Percentiles rank a stretch among this genome's conserved stretches.
Conservation (phyloP, 2,888 invertebrate genomes). For the Elmis aenea region DNA sequence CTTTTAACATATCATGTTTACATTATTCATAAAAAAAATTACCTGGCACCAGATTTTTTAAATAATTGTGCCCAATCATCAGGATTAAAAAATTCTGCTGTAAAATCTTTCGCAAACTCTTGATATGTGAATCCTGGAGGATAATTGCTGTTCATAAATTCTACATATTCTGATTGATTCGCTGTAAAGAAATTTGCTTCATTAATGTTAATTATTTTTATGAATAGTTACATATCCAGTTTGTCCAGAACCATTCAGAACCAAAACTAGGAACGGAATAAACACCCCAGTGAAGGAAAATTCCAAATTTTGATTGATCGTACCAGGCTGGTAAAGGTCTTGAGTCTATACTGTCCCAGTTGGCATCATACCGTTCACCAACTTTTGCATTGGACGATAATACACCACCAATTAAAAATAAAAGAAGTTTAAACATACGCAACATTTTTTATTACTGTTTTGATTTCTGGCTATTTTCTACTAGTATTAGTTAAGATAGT, state of each 20-base stretch:
- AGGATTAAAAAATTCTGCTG: slow-evolving; percentile 84
- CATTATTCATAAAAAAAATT: slow-evolving; percentile 53
- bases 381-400: too few species aligned
- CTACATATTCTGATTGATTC: slow-evolving; percentile 44
- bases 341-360: slow-evolving; percentile 79
- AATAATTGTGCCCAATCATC: slow-evolving; percentile 80
- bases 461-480: too few species aligned
- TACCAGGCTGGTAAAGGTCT: slow-evolving; percentile 84
- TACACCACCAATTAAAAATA: too few species aligned
- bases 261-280: slow-evolving; percentile 84
- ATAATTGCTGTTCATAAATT: slow-evolving; percentile 80
- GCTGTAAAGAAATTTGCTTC: slow-evolving; percentile 25
- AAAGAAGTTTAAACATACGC: too few species aligned
- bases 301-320: slow-evolving; percentile 84
- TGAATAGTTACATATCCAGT: slow-evolving; percentile 61
- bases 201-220: slow-evolving; percentile 3
- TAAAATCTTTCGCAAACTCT: slow-evolving; percentile 85
- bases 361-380: slow-evolving; percentile 62
- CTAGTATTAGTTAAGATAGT: too few species aligned
- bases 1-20: too few species aligned
- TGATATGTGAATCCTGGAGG: slow-evolving; percentile 84
- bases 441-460: too few species aligned
- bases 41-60: slow-evolving; percentile 81
- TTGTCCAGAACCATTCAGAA: slow-evolving; percentile 80
- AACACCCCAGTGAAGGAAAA: slow-evolving; percentile 93